Evolutionary conservation across 2,888 invertebrate species (phyloP), one percentile per base, ranked within the genome.

Genomic region (Byasa hedistus): DNA sequence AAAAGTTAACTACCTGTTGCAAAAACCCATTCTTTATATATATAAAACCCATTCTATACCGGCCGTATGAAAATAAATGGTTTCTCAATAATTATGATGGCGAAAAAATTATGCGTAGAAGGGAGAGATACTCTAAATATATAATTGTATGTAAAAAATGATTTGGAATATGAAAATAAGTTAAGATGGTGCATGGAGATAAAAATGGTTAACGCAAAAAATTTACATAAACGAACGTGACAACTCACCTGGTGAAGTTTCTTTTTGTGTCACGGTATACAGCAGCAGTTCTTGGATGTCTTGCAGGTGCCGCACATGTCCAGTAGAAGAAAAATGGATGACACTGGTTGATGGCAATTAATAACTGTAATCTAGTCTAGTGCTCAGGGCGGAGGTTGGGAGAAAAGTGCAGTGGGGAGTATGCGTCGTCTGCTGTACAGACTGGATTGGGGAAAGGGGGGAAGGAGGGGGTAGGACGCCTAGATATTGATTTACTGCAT

Each of bases 401-500:
- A 54, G 52, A 22, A 54, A 54, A 54, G 52, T 54, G 52, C 52
- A 54, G 52, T 22, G n/a, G 22, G 22, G 52, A 54, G 22, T 54
- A 54, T 23, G 23, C 52, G 52, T 12, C 52, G 52, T 22, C 12
- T 22, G 52, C 52, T 54, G 22, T 54, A 54, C 22, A 12, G n/a
- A 51, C 17, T 17, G 51, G 51, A 7, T 7, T 21, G 51, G 19
- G 51, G n/a, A 5, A 27, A 5, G 27, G 27, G 5, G 51, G 51
- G 10, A 15, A 12, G 39, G 15, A 12, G 48, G 48, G 48, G n/a
- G n/a, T 3, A 54, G 52, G 52, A 12, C 52, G 52, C 12, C 52
- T 54, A 23, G 52, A 15, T 54, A 54, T 54, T 22, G 52, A 54
- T 54, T 54, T 54, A 22, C 52, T 54, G 52, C 52, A 54, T n/a